A percentile compares a stretch with the other conserved stretches of the same genome.
Conservation (phyloP, 2,797 vertebrate species). For the Hafferia zeledoni region DNA sequence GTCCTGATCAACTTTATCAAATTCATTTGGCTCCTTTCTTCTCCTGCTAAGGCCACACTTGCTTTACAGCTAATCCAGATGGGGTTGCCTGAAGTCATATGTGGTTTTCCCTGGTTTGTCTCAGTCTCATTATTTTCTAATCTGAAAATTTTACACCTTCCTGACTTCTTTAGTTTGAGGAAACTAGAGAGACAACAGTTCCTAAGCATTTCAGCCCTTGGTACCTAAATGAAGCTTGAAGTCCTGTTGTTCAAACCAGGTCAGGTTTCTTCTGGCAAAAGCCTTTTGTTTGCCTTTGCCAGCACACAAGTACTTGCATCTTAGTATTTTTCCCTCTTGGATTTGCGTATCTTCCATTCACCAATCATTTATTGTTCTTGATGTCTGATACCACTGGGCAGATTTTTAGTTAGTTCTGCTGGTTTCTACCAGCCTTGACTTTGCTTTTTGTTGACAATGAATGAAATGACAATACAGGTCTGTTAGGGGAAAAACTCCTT, state of each 20-base stretch:
- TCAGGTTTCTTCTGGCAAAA: not conserved
- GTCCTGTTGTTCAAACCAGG: accelerated
- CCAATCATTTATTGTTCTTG: not conserved
- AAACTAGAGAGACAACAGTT: not conserved
- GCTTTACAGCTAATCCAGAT: not conserved
- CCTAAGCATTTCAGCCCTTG: not conserved
- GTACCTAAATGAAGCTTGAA: not conserved
- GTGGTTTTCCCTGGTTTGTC: not conserved
- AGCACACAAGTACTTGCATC: not conserved
- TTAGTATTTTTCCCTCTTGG: not conserved
- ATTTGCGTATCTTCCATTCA: not conserved
- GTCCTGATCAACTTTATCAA: not conserved
- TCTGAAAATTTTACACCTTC: not conserved
- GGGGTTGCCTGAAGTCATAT: not conserved
- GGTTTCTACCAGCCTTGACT: not conserved
- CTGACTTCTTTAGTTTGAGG: not conserved
- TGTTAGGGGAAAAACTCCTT: not conserved
- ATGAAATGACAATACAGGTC: not conserved
- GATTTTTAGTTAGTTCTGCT: not conserved
- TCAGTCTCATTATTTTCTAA: not conserved
- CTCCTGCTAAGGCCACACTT: not conserved
- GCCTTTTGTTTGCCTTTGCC: not conserved
- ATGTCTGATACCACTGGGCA: not conserved
- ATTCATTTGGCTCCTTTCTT: not conserved
- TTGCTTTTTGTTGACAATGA: not conserved